Evolutionary conservation across 1,140 invertebrate species (phyloP), one percentile per base, ranked within the genome.

Genomic region (Chlorops oryzae): DNA sequence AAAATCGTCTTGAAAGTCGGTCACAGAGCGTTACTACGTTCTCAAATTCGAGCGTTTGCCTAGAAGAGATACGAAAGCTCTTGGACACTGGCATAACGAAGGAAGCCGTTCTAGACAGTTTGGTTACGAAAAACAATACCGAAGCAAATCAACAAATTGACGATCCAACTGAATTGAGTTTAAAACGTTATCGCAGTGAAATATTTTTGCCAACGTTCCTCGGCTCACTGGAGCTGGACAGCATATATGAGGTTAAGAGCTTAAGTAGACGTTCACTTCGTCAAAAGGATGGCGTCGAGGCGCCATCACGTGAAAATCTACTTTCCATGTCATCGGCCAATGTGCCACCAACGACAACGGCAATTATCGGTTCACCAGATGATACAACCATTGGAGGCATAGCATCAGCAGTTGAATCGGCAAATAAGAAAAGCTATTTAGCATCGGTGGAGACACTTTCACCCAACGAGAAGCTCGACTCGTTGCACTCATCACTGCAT

Each of bases 41-140:
- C 39, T 72, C 69, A 6, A 72, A 71, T 48, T 72, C 69, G 2
- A 72, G 69, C 44, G 63, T 70, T 2, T 71, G 65, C 23, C 57
- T 80, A 12, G 84, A 87, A 22, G 84, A 86, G 58, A 70, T 88
- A 5, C 80, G 82, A 50, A 78, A 75, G 21, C 64, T 86, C 18
- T 72, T 87, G 24, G 80, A 81, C 56, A 82, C 77, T 52, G 83
- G 83, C 1, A 73, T 81, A 37, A 71, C 80, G 42, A 80, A 81
- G 5, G 81, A 86, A 61, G 82, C 82, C 51, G 73, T 86, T 1
- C 67, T 86, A 7, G 81, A 82, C 52, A 79, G 78, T 34, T 73
- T 86, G 21, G 80, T 79, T 10, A 81, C 80, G 15, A 72, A 72
- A 27, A 69, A 70, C 40, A 72, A 72, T 44, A 72, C 69, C 5